Percentiles rank a stretch among this genome's conserved stretches.
These are phyloP conservation scores for Drosophila virilis DNA, from an alignment of 1,140 invertebrate species.

Conservation along the genomic window DNA sequence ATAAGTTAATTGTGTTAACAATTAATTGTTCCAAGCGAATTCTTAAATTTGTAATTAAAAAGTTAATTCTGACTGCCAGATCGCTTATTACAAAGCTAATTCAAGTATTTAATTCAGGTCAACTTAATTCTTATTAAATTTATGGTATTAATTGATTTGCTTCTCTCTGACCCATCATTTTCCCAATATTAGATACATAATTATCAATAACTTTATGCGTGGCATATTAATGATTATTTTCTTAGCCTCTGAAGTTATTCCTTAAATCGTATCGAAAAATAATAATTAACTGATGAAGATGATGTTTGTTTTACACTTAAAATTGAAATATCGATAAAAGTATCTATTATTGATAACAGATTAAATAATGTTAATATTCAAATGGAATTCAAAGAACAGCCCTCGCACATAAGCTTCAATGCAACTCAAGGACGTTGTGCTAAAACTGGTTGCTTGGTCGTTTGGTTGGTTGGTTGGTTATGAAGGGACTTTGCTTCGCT, in stretches of 20 bases:
- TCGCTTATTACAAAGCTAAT: neutral
- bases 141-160: neutral
- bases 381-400: neutral
- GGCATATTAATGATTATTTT: too few relatives aligned
- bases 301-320: too few relatives aligned
- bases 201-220: too few relatives aligned
- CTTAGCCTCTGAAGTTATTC: too few relatives aligned
- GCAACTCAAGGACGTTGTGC: slow-evolving; percentile 58
- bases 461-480: neutral
- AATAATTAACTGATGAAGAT: too few relatives aligned
- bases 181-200: neutral
- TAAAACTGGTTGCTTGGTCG: neutral
- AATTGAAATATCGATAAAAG: too few relatives aligned
- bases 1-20: neutral
- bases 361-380: too few relatives aligned
- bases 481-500: slow-evolving; percentile 14
- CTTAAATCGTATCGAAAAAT: too few relatives aligned
- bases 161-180: neutral
- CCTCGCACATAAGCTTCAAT: slow-evolving; percentile 11
- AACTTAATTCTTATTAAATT: slow-evolving; percentile 4
- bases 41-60: neutral
- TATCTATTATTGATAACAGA: too few relatives aligned
- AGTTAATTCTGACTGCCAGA: neutral
- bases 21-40: neutral
- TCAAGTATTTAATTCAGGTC: neutral